phyloP scores from a whole-genome alignment of 2,797 vertebrate genomes.

The Ctenopoma kingsleyae region DNA sequence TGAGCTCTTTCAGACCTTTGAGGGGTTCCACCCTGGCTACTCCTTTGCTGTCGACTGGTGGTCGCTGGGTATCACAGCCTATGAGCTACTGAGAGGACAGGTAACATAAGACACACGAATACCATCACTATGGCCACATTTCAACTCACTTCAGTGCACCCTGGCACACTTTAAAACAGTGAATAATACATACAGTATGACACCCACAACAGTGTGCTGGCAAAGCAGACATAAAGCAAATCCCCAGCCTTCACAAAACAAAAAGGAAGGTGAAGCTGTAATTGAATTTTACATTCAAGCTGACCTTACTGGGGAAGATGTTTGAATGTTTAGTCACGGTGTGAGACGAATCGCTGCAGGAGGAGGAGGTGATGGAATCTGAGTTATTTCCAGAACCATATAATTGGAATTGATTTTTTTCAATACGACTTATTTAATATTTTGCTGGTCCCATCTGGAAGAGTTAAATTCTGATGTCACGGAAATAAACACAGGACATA shows the following conservation, averaged over 20 bases:
- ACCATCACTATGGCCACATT: slow-evolving; percentile 1
- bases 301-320: slow-evolving; percentile 39
- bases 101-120: slow-evolving; percentile 71
- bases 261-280: slow-evolving; percentile 11
- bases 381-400: slow-evolving; percentile 47
- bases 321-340: slow-evolving; percentile 50
- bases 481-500: slow-evolving; percentile 47
- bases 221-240: slow-evolving; percentile 19
- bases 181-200: slow-evolving; percentile 41
- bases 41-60: slow-evolving; percentile 98
- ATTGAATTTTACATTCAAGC: slow-evolving; percentile 48
- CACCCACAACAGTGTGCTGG: slow-evolving; percentile 6
- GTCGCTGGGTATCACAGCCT: slow-evolving; percentile 96
- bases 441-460: slow-evolving; percentile 37
- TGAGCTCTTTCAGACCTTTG: slow-evolving; percentile 91
- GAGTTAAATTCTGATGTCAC: slow-evolving; percentile 51
- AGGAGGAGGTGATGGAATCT: slow-evolving; percentile 32
- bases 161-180: slow-evolving; percentile 31
- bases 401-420: slow-evolving; percentile 60
- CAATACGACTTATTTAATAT: slow-evolving; percentile 42
- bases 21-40: slow-evolving; percentile 88
- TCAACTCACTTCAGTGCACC: background rate
- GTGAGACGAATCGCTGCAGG: slow-evolving; percentile 26
- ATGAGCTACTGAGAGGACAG: slow-evolving; percentile 94
- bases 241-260: slow-evolving; percentile 27